Percentiles rank a stretch among this genome's conserved stretches.
Conservation (phyloP, 2,797 vertebrate species). For the Sebastes minor region DNA sequence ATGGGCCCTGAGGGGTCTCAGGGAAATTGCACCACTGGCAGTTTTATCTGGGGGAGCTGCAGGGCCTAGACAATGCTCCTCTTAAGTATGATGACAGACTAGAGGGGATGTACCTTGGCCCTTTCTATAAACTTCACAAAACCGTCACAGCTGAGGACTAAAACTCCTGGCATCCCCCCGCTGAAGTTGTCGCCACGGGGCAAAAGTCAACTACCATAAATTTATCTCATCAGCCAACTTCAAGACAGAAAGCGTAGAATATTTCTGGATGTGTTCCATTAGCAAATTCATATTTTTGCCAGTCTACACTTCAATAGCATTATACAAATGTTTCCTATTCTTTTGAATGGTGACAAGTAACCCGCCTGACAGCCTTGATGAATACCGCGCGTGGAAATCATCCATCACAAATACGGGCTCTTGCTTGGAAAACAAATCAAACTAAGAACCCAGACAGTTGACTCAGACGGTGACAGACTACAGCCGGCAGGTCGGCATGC, state of each 20-base stretch:
- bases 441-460: conserved; percentile 31
- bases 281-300: conserved; percentile 26
- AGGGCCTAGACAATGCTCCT: conserved; percentile 73
- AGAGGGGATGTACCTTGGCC: conserved; percentile 68
- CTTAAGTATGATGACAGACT: conserved; percentile 81
- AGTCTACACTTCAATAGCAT: conserved; percentile 9
- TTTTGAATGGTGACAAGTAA: conserved; percentile 26
- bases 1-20: conserved; percentile 78
- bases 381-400: conserved; percentile 32
- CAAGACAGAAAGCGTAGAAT: conserved; percentile 15
- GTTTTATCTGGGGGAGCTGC: conserved; percentile 77
- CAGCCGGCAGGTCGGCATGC: conserved; percentile 39
- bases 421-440: conserved; percentile 42
- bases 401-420: conserved; percentile 43
- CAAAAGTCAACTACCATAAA: conserved; percentile 60
- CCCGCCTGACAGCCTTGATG: conserved; percentile 21
- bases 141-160: conserved; percentile 65
- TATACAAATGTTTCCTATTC: conserved; percentile 16
- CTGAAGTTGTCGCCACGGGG: conserved; percentile 55
- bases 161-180: conserved; percentile 61
- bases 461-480: conserved; percentile 32
- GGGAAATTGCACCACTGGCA: conserved; percentile 81
- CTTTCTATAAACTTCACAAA: conserved; percentile 71
- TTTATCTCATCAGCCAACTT: conserved; percentile 56
- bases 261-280: conserved; percentile 50